Base-by-base conservation (phyloP, 2,888 invertebrate species). In the Tillus elongatus region DNA sequence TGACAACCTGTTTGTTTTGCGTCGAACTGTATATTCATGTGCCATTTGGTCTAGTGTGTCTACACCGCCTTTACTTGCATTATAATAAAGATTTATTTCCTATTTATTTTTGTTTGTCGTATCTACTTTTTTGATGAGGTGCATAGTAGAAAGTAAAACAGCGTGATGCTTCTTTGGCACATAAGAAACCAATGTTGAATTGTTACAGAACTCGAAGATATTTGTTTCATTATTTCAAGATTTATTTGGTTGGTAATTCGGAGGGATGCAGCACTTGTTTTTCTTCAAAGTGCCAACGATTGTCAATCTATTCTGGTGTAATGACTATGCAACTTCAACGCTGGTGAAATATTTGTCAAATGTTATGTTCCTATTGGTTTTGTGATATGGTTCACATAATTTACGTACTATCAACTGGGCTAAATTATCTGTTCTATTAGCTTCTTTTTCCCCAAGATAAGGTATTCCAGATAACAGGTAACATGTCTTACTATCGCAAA, bases 331-430 rank as follows among this genome's bases (percentile, higher is more conserved):
- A 16, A 36, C 30, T 9, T 36, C 15, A 32, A 35, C n/a, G 13
- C 15, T 32, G 6, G 35, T 32, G 12, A 35, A 35, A 33, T 35
- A 35, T 13, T 35, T 35, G 16, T 35, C 35, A 35, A 35, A 33
- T 6, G 13, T 12, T 6, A 32, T 14, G 13, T 32, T 15, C 13
- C 32, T 29, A 11, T 15, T 32, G 10, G 15, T 32, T 10, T 10
- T 8, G 15, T 9, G 13, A 10, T 32, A 35, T 35, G 32, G 32
- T 32, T 32, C 14, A 15, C 12, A 10, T 15, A 32, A 10, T 14
- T 32, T 4, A 8, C 13, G 6, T 8, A 32, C 32, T 15, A 32
- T 14, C 6, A 14, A 14, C 15, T 15, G 8, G 6, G 32, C 32
- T 8, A 32, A 15, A 15, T 15, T 15, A 14, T 15, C 15, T 6